phyloP scores from a whole-genome alignment of 2,113 vertebrate species.

The Halichoeres trimaculatus region DNA sequence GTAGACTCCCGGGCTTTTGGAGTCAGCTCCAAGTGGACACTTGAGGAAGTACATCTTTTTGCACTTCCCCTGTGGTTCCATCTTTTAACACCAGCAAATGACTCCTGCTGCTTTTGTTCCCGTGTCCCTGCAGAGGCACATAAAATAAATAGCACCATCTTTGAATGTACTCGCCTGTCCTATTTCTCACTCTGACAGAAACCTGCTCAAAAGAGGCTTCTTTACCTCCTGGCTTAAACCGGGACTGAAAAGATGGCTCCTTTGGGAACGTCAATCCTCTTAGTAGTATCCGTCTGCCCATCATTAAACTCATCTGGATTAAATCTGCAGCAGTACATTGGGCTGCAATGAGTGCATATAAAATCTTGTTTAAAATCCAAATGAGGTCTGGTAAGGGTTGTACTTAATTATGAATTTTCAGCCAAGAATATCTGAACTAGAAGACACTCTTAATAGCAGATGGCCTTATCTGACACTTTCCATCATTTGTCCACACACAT shows the following conservation, averaged over 20 bases:
- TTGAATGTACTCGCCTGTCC: background rate
- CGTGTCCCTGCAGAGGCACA: constrained; percentile 1
- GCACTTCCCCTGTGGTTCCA: no score
- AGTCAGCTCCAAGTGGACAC: no score
- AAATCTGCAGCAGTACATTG: constrained; percentile 13
- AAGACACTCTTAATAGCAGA: constrained; percentile 9
- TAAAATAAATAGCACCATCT: constrained; percentile 2
- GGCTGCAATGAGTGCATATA: constrained; percentile 1
- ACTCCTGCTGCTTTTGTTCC: background rate
- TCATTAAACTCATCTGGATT: constrained; percentile 25
- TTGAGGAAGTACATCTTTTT: no score
- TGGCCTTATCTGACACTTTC: constrained; percentile 15
- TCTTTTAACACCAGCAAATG: no score
- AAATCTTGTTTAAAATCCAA: constrained; percentile 19
- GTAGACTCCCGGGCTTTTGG: no score
- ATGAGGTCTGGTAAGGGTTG: constrained; percentile 8
- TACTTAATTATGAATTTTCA: constrained; percentile 13
- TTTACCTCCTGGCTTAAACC: constrained; percentile 14
- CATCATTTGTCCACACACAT: constrained; percentile 1
- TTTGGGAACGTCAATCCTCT: constrained; percentile 13
- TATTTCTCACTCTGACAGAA: constrained; percentile 11
- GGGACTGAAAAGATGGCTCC: constrained; percentile 25
- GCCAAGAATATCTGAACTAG: constrained; percentile 4
- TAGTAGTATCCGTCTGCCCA: constrained; percentile 34
- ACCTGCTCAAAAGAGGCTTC: constrained; percentile 17